Evolutionary conservation across 2,888 invertebrate species (phyloP), one percentile per base, ranked within the genome.

Genomic region (Platypus cylindrus): DNA sequence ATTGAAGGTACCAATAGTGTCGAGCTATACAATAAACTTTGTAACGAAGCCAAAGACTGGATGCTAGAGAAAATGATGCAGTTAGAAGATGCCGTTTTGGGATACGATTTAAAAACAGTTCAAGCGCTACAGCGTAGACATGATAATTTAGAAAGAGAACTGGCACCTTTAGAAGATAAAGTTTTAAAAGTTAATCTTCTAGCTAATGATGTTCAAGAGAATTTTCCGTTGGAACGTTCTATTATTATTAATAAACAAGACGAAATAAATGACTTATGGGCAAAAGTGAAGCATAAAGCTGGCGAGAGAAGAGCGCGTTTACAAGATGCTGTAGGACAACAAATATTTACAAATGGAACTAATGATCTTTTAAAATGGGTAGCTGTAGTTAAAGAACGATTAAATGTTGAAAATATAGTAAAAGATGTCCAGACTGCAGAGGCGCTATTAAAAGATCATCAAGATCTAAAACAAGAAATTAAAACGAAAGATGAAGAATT

Each of bases 41-140:
- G 95, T 60, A 93, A 91, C 55, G 97, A 97, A 58, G 89, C 94
- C 0, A 76, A 83, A 45, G 93, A 93, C 55, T 97, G 97, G 95
- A 95, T 98, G 84, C 69, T 78, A 34, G 95, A 95, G 64, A 97
- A 97, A 63, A 86, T 89, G 68, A 78, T 80, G 41, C 89, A 91
- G 57, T 60, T 94, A 37, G 89, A 87, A 27, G 77, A 74, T 0
- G 73, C 75, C 1, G 76, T 77, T 20, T 59, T 80, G 2, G 89
- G 86, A 0, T 78, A 82, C 3, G 94, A 94, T 63, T 67, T 94
- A 25, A 80, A 89, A 50, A 90, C 91, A 0, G 91, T 93, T 0
- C 79, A 86, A 50, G 90, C 93, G 1, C 59, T 94, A 45, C 93
- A 95, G 63, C 68, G 94, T 8, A 68, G 87, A 11, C 94, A 94